Evolutionary conservation across 2,797 vertebrate species (phyloP).

Genomic region (Centropyge bicolor): DNA sequence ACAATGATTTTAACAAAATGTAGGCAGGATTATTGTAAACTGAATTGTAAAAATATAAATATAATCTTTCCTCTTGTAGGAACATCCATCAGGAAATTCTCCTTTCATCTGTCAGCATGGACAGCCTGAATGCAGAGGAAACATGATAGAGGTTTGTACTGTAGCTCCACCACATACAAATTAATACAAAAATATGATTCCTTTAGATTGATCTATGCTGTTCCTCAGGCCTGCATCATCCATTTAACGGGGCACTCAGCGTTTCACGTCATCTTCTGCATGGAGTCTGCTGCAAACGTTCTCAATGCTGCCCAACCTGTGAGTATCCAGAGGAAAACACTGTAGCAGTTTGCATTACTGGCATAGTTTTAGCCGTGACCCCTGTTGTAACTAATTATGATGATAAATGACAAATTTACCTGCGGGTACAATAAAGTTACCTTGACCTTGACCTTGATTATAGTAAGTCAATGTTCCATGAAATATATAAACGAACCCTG

Average conservation of each 20-base stretch:
- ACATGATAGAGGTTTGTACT: constrained; percentile 89
- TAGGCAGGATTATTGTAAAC: not conserved
- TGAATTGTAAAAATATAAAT: not conserved
- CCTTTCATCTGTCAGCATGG: constrained; percentile 90
- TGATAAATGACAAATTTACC: too few species aligned
- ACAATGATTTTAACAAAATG: not conserved
- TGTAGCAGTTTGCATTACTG: not conserved
- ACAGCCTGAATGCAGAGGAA: constrained; percentile 86
- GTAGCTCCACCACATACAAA: not conserved
- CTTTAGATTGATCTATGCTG: not conserved
- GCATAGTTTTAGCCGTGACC: not conserved
- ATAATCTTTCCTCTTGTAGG: constrained; percentile 36
- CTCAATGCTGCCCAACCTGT: constrained; percentile 76
- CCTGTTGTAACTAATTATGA: not conserved
- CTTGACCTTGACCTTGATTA: too few species aligned
- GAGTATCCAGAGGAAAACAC: constrained; percentile 44
- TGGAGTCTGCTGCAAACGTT: constrained; percentile 84
- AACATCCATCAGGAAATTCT: constrained; percentile 80
- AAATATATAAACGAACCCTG: too few species aligned
- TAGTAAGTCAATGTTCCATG: not conserved
- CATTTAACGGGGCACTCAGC: constrained; percentile 64
- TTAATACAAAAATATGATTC: not conserved
- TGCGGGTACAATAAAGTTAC: too few species aligned
- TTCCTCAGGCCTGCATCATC: constrained; percentile 87
- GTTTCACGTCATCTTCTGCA: constrained; percentile 87